Conservation (phyloP, 2,797 vertebrate species). For the Sebastolobus altivelis region DNA sequence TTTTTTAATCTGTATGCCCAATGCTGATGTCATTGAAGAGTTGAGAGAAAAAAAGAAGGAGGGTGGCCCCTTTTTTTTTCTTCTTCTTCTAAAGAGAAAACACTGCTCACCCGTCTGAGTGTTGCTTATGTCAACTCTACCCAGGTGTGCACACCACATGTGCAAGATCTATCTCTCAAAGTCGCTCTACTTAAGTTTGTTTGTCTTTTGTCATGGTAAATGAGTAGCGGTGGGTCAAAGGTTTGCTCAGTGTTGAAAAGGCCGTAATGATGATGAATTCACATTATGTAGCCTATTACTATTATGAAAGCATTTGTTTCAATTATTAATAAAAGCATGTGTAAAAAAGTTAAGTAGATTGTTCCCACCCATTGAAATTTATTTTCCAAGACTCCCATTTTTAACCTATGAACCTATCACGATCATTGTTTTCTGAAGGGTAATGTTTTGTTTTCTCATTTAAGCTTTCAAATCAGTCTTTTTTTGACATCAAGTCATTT, state of each 20-base stretch:
- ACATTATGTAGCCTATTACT: conserved; percentile 56
- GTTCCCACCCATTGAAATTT: conserved; percentile 19
- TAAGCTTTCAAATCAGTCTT: conserved; percentile 39
- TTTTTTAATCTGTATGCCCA: conserved; percentile 66
- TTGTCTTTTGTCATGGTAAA: conserved; percentile 80
- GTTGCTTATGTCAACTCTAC: conserved; percentile 76
- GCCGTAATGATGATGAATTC: conserved; percentile 76
- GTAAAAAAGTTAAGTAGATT: conserved; percentile 21
- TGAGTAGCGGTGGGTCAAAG: conserved; percentile 76
- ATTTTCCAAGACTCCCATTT: conserved; percentile 34
- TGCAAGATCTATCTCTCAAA: conserved; percentile 74
- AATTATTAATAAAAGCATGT: conserved; percentile 62
- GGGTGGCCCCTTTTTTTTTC: conserved; percentile 31
- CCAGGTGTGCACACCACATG: conserved; percentile 78
- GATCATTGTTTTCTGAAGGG: conserved; percentile 20
- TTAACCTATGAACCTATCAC: conserved; percentile 26
- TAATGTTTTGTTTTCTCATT: conserved; percentile 29
- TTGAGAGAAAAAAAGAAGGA: conserved; percentile 41
- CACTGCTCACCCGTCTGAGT: conserved; percentile 61
- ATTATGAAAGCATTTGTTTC: conserved; percentile 60
- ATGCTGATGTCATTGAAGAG: conserved; percentile 72
- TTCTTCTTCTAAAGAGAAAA: conserved; percentile 62
- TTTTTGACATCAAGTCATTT: conserved; percentile 20
- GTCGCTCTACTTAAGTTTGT: conserved; percentile 75
- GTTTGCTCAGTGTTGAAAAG: conserved; percentile 72